A percentile compares a stretch with the other conserved stretches of the same genome.
phyloP scores from a whole-genome alignment of 2,113 vertebrate species.

The Leptocoma aspasia region DNA sequence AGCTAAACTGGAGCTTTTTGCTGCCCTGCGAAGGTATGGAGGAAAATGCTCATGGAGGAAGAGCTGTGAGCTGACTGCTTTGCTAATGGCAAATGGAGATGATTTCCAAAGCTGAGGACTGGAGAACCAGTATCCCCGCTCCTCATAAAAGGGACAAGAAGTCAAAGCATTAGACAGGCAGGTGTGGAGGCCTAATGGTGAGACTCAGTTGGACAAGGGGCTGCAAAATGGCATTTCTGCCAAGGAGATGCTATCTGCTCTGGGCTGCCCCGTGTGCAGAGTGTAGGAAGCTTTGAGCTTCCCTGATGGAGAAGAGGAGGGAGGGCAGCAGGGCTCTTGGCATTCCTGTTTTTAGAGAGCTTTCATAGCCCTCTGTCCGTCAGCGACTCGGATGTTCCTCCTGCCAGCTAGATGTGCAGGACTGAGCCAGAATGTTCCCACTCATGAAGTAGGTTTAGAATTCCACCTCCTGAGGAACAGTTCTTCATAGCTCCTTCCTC shows the following conservation, averaged over 20 bases:
- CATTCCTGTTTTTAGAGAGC: neutral
- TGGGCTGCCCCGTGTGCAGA: fast-evolving
- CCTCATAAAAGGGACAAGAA: neutral
- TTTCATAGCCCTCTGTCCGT: neutral
- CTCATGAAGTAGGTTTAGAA: constrained; percentile 28
- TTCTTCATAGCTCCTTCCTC: neutral
- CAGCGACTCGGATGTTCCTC: neutral
- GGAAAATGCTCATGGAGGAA: neutral
- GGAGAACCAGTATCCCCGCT: neutral
- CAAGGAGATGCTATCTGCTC: neutral
- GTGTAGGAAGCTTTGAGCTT: neutral
- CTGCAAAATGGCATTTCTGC: neutral
- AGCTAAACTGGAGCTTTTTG: neutral
- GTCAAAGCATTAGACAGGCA: neutral
- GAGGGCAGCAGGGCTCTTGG: neutral
- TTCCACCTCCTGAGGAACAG: constrained; percentile 21
- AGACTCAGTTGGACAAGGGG: neutral
- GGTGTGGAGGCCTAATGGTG: neutral
- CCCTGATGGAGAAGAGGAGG: neutral
- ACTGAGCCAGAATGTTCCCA: constrained; percentile 14
- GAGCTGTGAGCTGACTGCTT: neutral
- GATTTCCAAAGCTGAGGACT: neutral
- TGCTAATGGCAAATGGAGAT: neutral
- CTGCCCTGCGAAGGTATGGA: neutral
- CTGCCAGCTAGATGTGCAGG: constrained; percentile 39